These are phyloP conservation scores for Drosophila subobscura DNA, from an alignment of 1,140 invertebrate species.

Conservation along the genomic window DNA sequence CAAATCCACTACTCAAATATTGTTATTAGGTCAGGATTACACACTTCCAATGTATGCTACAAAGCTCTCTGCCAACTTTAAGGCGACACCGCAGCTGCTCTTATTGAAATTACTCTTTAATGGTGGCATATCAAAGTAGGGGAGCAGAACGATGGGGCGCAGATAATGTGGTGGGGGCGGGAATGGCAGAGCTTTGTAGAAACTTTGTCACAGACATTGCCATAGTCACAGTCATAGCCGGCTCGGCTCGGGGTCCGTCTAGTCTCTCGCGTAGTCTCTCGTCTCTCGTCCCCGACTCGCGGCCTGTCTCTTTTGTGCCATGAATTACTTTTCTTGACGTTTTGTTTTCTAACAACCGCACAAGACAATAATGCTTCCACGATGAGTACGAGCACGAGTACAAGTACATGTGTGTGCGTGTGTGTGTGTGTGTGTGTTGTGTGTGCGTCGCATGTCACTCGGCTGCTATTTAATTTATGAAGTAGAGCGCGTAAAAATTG, in stretches of 20 bases:
- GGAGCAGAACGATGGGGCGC: neutral
- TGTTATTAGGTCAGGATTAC: too few relatives aligned
- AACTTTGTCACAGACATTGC: constrained; percentile 26
- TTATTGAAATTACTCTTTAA: constrained; percentile 2
- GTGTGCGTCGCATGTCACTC: constrained; percentile 44
- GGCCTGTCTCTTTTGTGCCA: constrained; percentile 51
- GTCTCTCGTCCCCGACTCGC: constrained; percentile 4
- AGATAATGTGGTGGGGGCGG: neutral
- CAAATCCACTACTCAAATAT: too few relatives aligned
- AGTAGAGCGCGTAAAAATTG: constrained; percentile 81
- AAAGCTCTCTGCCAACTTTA: constrained; percentile 5
- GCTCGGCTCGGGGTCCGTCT: constrained; percentile 6
- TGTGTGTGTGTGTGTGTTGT: constrained; percentile 4
- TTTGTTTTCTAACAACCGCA: constrained; percentile 76
- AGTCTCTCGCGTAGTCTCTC: constrained; percentile 32
- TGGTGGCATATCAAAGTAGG: neutral
- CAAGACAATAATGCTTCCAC: constrained; percentile 60
- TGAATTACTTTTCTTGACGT: constrained; percentile 79
- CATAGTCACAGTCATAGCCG: constrained; percentile 17
- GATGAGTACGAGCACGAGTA: neutral
- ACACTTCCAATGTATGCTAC: neutral
- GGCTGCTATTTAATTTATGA: constrained; percentile 80
- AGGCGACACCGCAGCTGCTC: neutral
- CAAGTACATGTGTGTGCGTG: constrained; percentile 1
- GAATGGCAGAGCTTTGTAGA: neutral